Evolutionary conservation across 1,140 invertebrate genomes (phyloP), one percentile per base, ranked within the genome.

Genomic region (Hyposmocoma kahamanoa): DNA sequence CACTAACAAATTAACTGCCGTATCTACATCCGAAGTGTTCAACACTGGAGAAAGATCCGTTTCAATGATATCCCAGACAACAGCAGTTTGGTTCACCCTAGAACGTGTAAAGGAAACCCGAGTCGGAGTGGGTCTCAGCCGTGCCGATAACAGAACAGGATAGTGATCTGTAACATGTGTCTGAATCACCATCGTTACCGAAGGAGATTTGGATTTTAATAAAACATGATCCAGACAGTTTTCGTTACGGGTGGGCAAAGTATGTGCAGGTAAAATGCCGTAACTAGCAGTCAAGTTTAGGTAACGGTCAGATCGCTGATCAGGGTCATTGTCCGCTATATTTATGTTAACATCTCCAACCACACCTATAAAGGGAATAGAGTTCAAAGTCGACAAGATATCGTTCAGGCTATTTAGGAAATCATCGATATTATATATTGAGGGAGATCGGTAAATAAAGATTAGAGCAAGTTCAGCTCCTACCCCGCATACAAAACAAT

Each of bases 321-420:
- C 36, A 1, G 6, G 3, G 21, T 18, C n/a, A 17, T 1, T 32
- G 3, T 4, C 22, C 20, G 13, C 13, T 39, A 48, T 48, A 17
- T 48, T 36, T 15, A 48, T 48, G 36, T 48, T 48, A 9, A 48
- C 19, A 28, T 48, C 46, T 10, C 46, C 46, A 15, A 45, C 48
- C 10, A 54, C 22, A 1, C 34, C 15, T 5, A 54, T 21, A 38
- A 36, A 48, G 10, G 2, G 20, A 20, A 22, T 44, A 3, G 28
- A 43, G 6, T 19, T 9, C 6, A 48, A 30, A n/a, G 15, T 4
- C 10, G 6, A 1, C 30, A 53, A 39, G 11, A 41, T 10, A 3
- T 15, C 6, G 13, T 45, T 32, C 21, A 54, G 22, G 2, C 28
- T 38, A 15, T 36, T 9, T 15, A 54, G n/a, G 45, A 48, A 54